Evolutionary conservation across 2,113 vertebrate genomes (phyloP), one percentile per base, ranked within the genome.

Genomic region (Phrynocephalus versicolor): DNA sequence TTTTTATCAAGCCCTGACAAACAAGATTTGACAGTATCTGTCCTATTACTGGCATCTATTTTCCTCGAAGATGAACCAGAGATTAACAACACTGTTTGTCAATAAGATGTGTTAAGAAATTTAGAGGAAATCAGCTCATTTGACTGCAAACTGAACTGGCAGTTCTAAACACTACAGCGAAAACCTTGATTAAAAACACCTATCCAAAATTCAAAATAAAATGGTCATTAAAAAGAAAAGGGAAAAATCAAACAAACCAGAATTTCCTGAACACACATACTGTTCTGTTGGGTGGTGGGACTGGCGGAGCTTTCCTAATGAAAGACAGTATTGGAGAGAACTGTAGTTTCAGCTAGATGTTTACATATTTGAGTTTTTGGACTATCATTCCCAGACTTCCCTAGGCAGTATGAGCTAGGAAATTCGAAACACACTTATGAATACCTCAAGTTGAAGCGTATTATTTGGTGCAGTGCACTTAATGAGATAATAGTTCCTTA

Each of bases 61-160:
- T 77, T 85, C 35, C 70, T 39, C 37, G 21, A 60, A 72, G 25
- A 6, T 87, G 4, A 10, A 83, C 25, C 6, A 8, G 58, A 79
- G 57, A 33, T 82, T 71, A 81, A 84, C 45, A 18, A 72, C 6
- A 69, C 10, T 45, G 18, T 27, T 30, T 41, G 81, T 30, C 23
- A 18, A 39, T 73, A 55, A 55, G 57, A 23, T 37, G 35, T 79
- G 39, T 75, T 75, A 79, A 25, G 58, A 79, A 83, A 83, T 83
- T 18, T 74, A 77, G 69, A 25, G 71, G 30, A 75, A 13, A 37
- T 45, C 71, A 33, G 27, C 57, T 71, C 37, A 57, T 33, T 37
- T 76, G 62, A 33, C 51, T 62, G 64, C 23, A 58, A 77, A 75
- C 27, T 12, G 37, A 58, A 3, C 21, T 19, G 25, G 30, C 33